A percentile compares a stretch with the other conserved stretches of the same genome.
These are phyloP conservation scores for Lophotis ruficrista DNA, from an alignment of 2,113 vertebrate species.

Conservation along the genomic window DNA sequence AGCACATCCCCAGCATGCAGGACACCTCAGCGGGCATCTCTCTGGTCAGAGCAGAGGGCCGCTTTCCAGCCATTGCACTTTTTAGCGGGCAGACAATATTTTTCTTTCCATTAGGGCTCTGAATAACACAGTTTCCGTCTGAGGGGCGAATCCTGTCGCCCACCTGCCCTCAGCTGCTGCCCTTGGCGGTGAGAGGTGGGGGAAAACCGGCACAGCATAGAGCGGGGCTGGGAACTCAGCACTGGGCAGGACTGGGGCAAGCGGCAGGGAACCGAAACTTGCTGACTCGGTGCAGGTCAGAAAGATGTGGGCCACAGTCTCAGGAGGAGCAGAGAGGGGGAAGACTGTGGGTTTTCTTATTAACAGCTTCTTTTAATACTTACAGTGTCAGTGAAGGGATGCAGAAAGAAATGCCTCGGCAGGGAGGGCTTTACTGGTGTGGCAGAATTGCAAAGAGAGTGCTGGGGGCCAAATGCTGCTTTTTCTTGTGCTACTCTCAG, in stretches of 20 bases:
- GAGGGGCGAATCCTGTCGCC: background rate
- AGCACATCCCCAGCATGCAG: background rate
- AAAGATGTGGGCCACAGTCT: rapidly evolving
- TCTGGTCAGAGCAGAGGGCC: background rate
- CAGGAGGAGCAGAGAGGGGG: background rate
- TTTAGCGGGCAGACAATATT: background rate
- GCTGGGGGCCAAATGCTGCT: background rate
- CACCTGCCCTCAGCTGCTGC: background rate
- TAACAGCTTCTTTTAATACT: background rate
- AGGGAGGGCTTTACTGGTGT: background rate
- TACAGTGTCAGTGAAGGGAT: background rate
- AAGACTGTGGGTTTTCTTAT: background rate
- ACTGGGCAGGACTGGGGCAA: background rate
- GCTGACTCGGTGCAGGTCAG: background rate
- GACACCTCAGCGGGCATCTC: background rate
- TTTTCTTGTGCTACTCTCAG: background rate
- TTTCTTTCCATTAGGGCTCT: background rate
- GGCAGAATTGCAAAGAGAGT: background rate
- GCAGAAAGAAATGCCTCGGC: background rate
- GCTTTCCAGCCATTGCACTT: background rate
- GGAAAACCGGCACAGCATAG: background rate
- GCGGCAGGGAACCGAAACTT: background rate
- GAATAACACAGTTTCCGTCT: background rate
- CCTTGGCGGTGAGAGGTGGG: background rate
- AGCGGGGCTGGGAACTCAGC: background rate